Evolutionary conservation across 2,797 vertebrate species (phyloP).

Genomic region (Eidolon dupreanum): DNA sequence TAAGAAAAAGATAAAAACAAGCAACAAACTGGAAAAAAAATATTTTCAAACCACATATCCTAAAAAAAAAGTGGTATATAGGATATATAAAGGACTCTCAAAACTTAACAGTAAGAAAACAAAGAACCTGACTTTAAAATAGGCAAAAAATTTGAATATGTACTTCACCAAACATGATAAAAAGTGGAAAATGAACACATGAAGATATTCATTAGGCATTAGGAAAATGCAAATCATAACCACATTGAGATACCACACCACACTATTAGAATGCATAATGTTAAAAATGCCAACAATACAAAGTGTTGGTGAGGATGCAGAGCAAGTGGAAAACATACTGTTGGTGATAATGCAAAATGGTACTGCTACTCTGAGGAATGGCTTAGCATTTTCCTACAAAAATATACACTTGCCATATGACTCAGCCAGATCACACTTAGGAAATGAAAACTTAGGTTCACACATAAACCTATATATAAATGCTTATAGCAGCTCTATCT

Average conservation of each 20-base stretch:
- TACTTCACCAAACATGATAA: background rate
- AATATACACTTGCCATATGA: background rate
- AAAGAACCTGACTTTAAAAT: conserved; percentile 21
- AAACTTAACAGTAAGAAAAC: conserved; percentile 28
- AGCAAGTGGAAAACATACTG: background rate
- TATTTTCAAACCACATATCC: background rate
- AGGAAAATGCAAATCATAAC: background rate
- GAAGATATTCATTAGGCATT: background rate
- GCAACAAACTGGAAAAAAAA: background rate
- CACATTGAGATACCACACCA: background rate
- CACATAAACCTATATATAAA: background rate
- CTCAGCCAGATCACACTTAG: background rate
- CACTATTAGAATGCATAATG: background rate
- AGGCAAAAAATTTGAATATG: background rate
- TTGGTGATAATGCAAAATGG: background rate
- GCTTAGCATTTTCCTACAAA: background rate
- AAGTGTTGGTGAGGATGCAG: background rate
- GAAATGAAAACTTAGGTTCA: background rate
- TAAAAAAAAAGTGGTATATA: background rate
- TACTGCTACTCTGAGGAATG: background rate
- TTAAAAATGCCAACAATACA: background rate
- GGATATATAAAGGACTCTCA: conserved; percentile 7
- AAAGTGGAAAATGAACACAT: background rate
- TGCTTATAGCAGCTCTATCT: background rate
- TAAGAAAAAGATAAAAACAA: background rate